phyloP scores from a whole-genome alignment of 2,113 vertebrate genomes.

The Alces alces region DNA sequence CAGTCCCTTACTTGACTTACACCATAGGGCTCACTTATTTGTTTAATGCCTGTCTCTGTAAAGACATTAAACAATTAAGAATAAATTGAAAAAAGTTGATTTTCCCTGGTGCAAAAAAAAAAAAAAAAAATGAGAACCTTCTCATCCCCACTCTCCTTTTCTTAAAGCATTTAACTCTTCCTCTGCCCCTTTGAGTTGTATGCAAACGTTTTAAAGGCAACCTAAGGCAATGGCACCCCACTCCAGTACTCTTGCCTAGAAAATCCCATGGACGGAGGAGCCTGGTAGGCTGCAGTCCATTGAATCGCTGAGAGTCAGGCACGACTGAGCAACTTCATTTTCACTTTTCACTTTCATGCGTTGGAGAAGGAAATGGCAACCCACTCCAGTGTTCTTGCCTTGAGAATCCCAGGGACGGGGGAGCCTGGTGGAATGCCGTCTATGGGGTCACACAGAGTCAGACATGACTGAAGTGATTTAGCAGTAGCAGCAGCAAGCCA shows the following conservation, averaged over 20 bases:
- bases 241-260: too few relatives aligned
- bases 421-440: too few relatives aligned
- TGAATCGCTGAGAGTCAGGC: too few relatives aligned
- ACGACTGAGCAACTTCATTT: too few relatives aligned
- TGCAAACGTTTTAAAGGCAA: background rate
- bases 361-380: too few relatives aligned
- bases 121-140: background rate
- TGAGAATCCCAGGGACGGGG: too few relatives aligned
- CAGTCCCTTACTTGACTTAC: background rate
- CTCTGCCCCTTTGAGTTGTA: background rate
- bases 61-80: background rate
- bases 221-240: background rate
- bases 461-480: too few relatives aligned
- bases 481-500: background rate
- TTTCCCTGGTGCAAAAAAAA: background rate
- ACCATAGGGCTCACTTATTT: background rate
- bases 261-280: too few relatives aligned
- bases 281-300: too few relatives aligned
- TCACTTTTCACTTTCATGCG: too few relatives aligned
- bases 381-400: too few relatives aligned
- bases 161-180: background rate
- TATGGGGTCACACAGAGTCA: too few relatives aligned
- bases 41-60: background rate
- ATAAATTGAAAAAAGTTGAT: background rate
- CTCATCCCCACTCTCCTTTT: background rate